Conservation (phyloP, 2,888 invertebrate genomes). For the Dolichomitus sp. region DNA sequence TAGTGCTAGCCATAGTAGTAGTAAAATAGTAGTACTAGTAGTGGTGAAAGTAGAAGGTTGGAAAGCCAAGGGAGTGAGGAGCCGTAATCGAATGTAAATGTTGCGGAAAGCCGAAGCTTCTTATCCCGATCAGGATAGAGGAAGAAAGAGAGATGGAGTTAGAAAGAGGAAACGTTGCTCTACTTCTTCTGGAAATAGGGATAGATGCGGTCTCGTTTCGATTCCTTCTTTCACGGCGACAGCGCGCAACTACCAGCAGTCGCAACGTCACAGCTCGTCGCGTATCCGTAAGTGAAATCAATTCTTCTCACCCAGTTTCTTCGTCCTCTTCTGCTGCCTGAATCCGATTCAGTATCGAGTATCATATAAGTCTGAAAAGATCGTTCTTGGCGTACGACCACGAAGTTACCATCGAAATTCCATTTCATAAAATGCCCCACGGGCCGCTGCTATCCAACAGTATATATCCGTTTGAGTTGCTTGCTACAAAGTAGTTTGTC, state of each 20-base stretch:
- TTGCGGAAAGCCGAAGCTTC: slow-evolving; percentile 80
- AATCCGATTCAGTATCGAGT: slow-evolving; percentile 12
- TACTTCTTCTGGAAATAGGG: neutral
- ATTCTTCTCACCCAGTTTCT: slow-evolving; percentile 49
- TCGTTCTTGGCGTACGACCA: neutral
- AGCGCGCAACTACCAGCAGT: slow-evolving; percentile 5
- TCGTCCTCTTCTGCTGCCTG: neutral
- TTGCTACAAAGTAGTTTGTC: slow-evolving; percentile 22
- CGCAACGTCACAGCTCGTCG: slow-evolving; percentile 10
- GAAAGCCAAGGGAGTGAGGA: slow-evolving; percentile 66
- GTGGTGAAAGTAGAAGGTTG: slow-evolving; percentile 37
- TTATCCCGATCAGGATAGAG: slow-evolving; percentile 74
- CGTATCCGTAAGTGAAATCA: slow-evolving; percentile 51
- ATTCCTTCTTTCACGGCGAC: slow-evolving; percentile 4
- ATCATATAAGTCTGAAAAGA: slow-evolving; percentile 19
- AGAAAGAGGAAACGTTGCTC: slow-evolving; percentile 1
- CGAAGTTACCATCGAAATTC: slow-evolving; percentile 30
- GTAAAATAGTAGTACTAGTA: neutral
- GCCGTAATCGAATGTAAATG: slow-evolving; percentile 83
- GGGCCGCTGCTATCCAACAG: neutral
- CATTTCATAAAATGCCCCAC: neutral
- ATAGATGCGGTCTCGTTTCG: slow-evolving; percentile 19
- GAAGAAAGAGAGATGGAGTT: neutral
- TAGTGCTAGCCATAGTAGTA: neutral
- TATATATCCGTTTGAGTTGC: neutral